Percentiles rank a stretch among this genome's conserved stretches.
These are phyloP conservation scores for Heloderma charlesbogerti DNA, from an alignment of 2,113 vertebrate genomes.

Conservation along the genomic window DNA sequence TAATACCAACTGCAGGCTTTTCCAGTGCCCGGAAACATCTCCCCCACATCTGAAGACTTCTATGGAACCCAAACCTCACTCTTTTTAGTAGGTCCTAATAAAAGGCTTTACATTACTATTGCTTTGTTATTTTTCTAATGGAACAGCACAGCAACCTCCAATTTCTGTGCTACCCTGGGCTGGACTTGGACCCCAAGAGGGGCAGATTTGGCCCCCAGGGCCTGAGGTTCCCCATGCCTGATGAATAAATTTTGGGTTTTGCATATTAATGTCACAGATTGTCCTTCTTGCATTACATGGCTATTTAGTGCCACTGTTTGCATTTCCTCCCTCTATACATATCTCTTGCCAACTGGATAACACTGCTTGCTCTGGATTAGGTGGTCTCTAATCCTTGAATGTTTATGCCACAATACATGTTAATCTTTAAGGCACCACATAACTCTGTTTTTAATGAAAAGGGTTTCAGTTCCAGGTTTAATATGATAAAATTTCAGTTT, in stretches of 20 bases:
- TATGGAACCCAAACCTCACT: neutral
- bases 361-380: neutral
- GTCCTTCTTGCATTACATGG: neutral
- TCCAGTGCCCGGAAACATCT: neutral
- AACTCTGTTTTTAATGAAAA: neutral
- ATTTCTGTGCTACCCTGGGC: too few relatives aligned
- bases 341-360: neutral
- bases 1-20: neutral
- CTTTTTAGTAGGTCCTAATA: neutral
- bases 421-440: neutral
- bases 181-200: too few relatives aligned
- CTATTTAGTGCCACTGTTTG: neutral
- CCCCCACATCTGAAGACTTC: neutral
- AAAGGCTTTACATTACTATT: neutral
- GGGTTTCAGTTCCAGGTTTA: slow-evolving; percentile 1
- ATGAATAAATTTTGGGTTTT: neutral
- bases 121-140: neutral
- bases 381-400: neutral
- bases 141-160: neutral
- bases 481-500: neutral
- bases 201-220: too few relatives aligned
- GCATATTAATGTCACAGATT: neutral
- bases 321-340: neutral
- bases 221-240: neutral
- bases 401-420: neutral